Conservation (phyloP, 2,113 vertebrate genomes). For the Saimiri boliviensis region DNA sequence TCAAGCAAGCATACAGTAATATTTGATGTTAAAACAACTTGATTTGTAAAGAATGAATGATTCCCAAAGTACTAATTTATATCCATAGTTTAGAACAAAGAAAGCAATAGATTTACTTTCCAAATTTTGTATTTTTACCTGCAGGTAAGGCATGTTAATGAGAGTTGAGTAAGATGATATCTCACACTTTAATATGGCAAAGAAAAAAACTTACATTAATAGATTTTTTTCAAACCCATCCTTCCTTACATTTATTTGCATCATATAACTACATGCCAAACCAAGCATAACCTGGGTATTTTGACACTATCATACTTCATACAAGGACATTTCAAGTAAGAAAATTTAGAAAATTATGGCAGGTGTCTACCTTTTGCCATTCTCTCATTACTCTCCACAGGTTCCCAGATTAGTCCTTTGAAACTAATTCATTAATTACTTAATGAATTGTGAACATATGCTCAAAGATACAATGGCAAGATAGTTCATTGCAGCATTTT, state of each 20-base stretch:
- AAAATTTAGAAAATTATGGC: conserved; percentile 59
- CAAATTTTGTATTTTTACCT: not conserved
- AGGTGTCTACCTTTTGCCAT: conserved; percentile 53
- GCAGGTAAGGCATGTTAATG: not conserved
- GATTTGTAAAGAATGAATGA: conserved; percentile 5
- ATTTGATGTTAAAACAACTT: not conserved
- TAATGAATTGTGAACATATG: conserved; percentile 68
- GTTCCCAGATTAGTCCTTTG: conserved; percentile 35
- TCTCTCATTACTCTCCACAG: conserved; percentile 53
- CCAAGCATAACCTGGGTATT: conserved; percentile 54
- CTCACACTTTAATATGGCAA: not conserved
- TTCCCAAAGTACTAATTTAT: not conserved
- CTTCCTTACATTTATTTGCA: conserved; percentile 51
- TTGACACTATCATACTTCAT: conserved; percentile 59
- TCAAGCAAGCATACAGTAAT: not conserved
- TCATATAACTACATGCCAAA: conserved; percentile 52
- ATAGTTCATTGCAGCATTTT: not conserved
- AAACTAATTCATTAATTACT: conserved; percentile 71
- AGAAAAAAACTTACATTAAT: not conserved
- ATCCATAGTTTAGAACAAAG: conserved; percentile 36
- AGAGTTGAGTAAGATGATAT: not conserved
- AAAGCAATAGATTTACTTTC: not conserved
- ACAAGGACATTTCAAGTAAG: conserved; percentile 60
- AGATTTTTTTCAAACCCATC: not conserved
- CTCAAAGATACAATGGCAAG: conserved; percentile 31